Conservation (phyloP, 2,888 invertebrate species). For the Spilosoma lubricipeda region DNA sequence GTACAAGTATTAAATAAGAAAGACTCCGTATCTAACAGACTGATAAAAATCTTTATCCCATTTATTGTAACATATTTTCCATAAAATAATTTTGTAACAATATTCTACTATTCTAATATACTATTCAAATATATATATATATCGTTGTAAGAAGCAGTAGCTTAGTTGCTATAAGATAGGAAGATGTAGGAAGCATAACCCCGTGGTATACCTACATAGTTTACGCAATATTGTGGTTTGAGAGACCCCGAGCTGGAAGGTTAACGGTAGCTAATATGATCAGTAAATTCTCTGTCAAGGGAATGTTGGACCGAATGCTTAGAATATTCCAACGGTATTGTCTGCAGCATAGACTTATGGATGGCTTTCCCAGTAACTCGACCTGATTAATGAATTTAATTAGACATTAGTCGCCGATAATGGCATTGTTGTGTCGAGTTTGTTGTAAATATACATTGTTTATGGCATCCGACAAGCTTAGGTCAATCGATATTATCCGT, state of each 20-base stretch:
- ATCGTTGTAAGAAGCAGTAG: background rate
- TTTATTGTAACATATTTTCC: background rate
- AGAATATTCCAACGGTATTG: constrained; percentile 4
- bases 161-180: background rate
- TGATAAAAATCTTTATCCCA: background rate
- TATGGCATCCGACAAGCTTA: background rate
- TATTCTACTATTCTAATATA: too few species aligned
- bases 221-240: background rate
- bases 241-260: background rate
- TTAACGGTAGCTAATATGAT: background rate
- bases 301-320: background rate
- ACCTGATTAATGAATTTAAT: constrained; percentile 19
- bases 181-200: background rate
- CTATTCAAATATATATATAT: too few species aligned
- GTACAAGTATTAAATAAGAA: background rate
- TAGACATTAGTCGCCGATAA: constrained; percentile 13
- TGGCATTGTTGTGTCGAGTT: constrained; percentile 19
- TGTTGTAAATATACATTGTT: constrained; percentile 15
- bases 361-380: constrained; percentile 14
- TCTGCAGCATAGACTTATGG: constrained; percentile 7
- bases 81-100: too few species aligned
- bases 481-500: background rate
- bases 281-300: background rate
- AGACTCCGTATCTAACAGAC: background rate
- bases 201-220: background rate